These are phyloP conservation scores for Rhingia rostrata DNA, from an alignment of 2,888 invertebrate species.

Conservation along the genomic window DNA sequence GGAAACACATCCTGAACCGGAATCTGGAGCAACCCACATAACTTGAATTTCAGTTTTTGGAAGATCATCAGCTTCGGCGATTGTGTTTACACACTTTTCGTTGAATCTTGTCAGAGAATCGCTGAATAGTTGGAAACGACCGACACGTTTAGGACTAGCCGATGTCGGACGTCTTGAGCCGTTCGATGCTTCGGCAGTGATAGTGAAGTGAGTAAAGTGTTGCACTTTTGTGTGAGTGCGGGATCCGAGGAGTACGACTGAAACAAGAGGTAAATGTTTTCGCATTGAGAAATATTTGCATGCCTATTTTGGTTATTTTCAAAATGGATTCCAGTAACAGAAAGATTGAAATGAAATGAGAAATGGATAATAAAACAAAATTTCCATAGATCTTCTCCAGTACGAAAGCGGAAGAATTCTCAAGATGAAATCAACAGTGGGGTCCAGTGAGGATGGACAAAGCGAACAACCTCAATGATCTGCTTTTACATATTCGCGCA, in stretches of 20 bases:
- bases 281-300: too few species aligned
- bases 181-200: conserved; percentile 86
- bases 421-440: too few species aligned
- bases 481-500: too few species aligned
- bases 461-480: too few species aligned
- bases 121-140: conserved; percentile 88
- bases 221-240: conserved; percentile 87
- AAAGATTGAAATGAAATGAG: too few species aligned
- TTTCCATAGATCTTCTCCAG: too few species aligned
- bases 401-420: too few species aligned
- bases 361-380: too few species aligned
- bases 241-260: conserved; percentile 88
- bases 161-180: conserved; percentile 79
- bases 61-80: conserved; percentile 90
- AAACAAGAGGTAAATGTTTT: conserved; percentile 49
- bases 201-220: conserved; percentile 91
- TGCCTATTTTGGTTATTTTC: too few species aligned
- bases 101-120: conserved; percentile 86
- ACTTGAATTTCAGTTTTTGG: conserved; percentile 93
- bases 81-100: conserved; percentile 92
- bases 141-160: conserved; percentile 85
- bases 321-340: too few species aligned
- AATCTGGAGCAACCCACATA: conserved; percentile 95
- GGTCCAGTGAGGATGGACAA: too few species aligned
- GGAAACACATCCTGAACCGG: conserved; percentile 93